Base-by-base conservation (phyloP, 2,113 vertebrate species). In the Polypterus bichir region DNA sequence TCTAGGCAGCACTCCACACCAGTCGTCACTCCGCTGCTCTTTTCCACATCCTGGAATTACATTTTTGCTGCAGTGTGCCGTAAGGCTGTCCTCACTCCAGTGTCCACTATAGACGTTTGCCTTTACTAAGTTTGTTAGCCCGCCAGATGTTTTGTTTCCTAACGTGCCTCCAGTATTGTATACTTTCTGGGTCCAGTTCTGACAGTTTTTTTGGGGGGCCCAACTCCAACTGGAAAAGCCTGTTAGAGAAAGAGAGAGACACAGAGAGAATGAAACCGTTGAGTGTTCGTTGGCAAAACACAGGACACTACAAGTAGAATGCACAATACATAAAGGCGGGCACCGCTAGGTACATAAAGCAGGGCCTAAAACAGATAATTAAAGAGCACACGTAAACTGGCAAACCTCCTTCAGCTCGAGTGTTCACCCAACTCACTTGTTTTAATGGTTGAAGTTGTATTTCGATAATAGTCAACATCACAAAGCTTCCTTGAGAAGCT, bases 121-220 rank as follows among this genome's bases (percentile, higher is more conserved):
- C 75, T 79, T 87, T 93, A 62, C 80, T 80, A 47, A 94, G 64
- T 65, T 6, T 88, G 79, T 97, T 96, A 65, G 63, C 63, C 1
- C 85, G 85, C 88, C 86, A 91, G 0, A 89, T 91, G 71, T 89
- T 87, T 53, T 89, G 83, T 67, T 94, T 98, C 4, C 91, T 83
- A 65, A 97, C 66, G 59, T 82, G 77, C 44, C 81, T 85, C 89
- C 90, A 94, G 4, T 97, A 97, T 55, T 88, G 63, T 0, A 74
- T 65, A 0, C 75, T 83, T 47, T 93, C 66, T 0, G 87, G 66
- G 45, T 93, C 86, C 64, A 95, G 64, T 51, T 97, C 92, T 2
- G 79, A 69, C 59, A 96, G 72, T 59, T 78, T 88, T 74, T 83
- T 86, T 1, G 86, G 78, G 0, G 74, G 70, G 0, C 92, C 91